These are phyloP conservation scores for Scolopax bukidnonensis DNA, from an alignment of 2,797 vertebrate genomes.

Conservation along the genomic window DNA sequence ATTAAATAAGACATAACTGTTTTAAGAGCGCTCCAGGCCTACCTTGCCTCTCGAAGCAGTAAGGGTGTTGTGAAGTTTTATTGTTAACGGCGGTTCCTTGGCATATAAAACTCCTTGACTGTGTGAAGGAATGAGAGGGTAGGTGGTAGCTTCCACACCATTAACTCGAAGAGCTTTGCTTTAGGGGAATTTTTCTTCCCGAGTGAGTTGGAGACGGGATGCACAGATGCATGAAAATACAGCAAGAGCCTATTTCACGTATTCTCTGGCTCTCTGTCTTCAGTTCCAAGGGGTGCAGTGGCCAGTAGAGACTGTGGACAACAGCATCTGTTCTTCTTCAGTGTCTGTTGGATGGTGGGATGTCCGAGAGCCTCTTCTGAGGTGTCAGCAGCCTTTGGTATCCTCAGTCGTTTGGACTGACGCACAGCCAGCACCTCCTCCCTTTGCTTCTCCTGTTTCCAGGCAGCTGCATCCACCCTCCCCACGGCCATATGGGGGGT, in stretches of 20 bases:
- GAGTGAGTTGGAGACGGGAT: background rate
- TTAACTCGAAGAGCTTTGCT: background rate
- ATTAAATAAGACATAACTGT: background rate
- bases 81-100: background rate
- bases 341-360: background rate
- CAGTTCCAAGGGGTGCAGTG: fast-evolving
- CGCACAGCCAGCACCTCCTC: fast-evolving
- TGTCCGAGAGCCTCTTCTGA: background rate
- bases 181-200: background rate
- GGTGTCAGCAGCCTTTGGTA: background rate
- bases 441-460: background rate
- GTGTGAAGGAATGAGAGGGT: background rate
- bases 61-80: background rate
- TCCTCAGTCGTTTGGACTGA: fast-evolving
- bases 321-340: fast-evolving
- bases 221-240: background rate
- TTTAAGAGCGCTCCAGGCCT: background rate
- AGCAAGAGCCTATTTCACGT: fast-evolving
- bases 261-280: background rate
- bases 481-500: fast-evolving
- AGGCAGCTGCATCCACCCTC: background rate
- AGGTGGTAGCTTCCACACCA: background rate
- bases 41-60: background rate
- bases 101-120: background rate
- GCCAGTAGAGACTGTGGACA: fast-evolving